Conservation (phyloP, 2,797 vertebrate genomes). For the Clarias laeviceps region DNA sequence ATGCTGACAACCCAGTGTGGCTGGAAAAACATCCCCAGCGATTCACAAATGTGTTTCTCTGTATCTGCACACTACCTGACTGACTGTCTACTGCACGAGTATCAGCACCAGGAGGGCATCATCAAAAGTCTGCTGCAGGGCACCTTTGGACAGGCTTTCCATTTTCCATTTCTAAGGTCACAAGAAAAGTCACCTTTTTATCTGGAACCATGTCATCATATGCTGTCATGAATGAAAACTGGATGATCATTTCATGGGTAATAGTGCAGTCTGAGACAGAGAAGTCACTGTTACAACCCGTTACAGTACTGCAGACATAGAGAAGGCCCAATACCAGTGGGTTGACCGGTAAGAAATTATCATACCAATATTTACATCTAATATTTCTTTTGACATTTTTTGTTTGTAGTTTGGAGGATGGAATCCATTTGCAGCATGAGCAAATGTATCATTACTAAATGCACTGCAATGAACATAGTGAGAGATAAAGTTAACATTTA, state of each 20-base stretch:
- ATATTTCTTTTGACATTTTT: no score
- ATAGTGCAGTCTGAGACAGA: no score
- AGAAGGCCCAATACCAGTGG: constrained; percentile 55
- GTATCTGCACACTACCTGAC: constrained; percentile 45
- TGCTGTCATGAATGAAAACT: constrained; percentile 53
- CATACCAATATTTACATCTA: no score
- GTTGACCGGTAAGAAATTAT: constrained; percentile 36
- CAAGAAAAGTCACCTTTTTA: constrained; percentile 46
- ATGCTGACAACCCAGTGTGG: no score
- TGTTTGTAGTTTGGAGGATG: no score
- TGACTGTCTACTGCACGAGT: constrained; percentile 36
- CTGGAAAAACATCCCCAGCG: no score
- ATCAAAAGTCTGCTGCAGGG: constrained; percentile 41
- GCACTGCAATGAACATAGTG: no score
- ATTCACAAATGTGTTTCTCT: background rate
- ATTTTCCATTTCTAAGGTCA: no score
- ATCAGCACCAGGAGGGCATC: constrained; percentile 29
- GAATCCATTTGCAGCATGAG: no score
- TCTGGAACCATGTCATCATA: constrained; percentile 49
- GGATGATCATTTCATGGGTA: constrained; percentile 52
- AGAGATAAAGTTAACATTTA: no score
- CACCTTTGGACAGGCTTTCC: constrained; percentile 47
- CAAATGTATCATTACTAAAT: no score
- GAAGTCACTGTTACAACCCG: no score
- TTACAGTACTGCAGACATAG: constrained; percentile 49